These are phyloP conservation scores for Peucedramus taeniatus DNA, from an alignment of 2,113 vertebrate genomes.

Conservation along the genomic window DNA sequence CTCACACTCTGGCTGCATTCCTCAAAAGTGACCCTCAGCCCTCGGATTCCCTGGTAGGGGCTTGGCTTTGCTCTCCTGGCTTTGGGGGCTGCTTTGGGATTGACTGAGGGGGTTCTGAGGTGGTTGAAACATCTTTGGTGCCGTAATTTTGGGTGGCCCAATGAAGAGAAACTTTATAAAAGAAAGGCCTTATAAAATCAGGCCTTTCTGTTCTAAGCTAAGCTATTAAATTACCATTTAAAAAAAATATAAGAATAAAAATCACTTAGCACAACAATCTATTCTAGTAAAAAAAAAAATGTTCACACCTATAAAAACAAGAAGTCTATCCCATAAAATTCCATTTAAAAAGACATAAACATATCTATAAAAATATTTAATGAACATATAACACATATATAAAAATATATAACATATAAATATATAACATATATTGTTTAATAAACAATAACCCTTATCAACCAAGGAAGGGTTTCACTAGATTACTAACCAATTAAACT, in stretches of 20 bases:
- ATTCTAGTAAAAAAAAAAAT: neutral
- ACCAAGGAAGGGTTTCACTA: neutral
- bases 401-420: too few species aligned
- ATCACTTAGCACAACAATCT: neutral
- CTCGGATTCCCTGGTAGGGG: neutral
- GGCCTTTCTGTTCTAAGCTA: neutral
- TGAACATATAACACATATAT: neutral
- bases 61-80: neutral
- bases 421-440: neutral
- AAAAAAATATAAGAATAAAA: neutral
- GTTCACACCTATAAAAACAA: neutral
- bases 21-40: rapidly evolving
- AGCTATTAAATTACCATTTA: neutral
- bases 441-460: neutral
- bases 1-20: neutral
- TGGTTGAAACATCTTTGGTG: neutral
- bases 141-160: neutral
- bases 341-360: too few species aligned
- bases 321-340: neutral
- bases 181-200: neutral
- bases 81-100: neutral
- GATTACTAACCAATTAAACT: neutral
- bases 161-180: neutral
- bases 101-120: neutral
- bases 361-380: neutral